phyloP scores from a whole-genome alignment of 2,113 vertebrate genomes.

The Rhinichthys klamathensis region DNA sequence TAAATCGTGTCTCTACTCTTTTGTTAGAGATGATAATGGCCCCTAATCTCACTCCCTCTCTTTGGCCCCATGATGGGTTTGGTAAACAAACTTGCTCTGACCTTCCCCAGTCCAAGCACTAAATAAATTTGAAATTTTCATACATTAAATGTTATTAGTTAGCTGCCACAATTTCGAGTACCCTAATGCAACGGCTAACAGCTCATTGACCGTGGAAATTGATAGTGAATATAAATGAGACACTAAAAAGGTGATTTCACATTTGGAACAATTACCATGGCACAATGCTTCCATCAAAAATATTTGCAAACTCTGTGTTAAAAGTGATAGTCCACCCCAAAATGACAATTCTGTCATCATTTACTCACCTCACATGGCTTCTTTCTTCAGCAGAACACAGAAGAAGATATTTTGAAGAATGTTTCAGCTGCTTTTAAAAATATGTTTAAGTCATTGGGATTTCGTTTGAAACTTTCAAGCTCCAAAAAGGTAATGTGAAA shows the following conservation, averaged over 20 bases:
- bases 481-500: not conserved
- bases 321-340: not conserved
- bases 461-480: not conserved
- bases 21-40: constrained; percentile 25
- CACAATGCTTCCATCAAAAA: not conserved
- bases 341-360: not conserved
- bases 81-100: constrained; percentile 47
- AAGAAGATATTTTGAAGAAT: not conserved
- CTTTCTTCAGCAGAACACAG: not conserved
- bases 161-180: constrained; percentile 38
- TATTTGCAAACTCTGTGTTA: not conserved
- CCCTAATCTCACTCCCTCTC: not conserved
- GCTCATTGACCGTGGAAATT: not conserved
- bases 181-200: not conserved
- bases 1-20: not conserved
- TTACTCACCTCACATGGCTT: not conserved
- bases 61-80: constrained; percentile 31
- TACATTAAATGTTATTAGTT: not conserved
- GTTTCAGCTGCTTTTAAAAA: not conserved
- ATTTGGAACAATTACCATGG: not conserved
- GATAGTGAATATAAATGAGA: not conserved
- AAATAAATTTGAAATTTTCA: constrained; percentile 25
- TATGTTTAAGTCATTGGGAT: not conserved
- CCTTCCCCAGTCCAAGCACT: not conserved
- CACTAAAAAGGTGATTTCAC: not conserved